phyloP scores from a whole-genome alignment of 2,797 vertebrate genomes.

The Prionace glauca region DNA sequence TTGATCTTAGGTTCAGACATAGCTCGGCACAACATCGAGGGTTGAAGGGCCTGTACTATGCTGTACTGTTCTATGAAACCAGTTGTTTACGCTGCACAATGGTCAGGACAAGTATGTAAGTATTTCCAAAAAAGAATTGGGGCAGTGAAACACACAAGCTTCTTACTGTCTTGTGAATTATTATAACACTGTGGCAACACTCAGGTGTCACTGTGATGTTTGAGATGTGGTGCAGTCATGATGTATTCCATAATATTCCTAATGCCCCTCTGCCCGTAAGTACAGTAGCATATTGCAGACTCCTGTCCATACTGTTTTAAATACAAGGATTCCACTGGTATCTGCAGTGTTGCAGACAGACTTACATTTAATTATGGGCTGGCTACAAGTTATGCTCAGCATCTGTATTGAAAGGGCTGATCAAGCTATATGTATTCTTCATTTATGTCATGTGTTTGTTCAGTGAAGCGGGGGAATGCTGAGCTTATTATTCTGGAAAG shows the following conservation, averaged over 20 bases:
- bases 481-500: not conserved
- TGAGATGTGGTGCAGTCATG: not conserved
- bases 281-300: not conserved
- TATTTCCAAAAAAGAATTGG: not conserved
- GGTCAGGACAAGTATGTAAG: not conserved
- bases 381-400: not conserved
- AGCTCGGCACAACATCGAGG: no score
- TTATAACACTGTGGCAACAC: not conserved
- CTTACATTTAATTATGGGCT: not conserved
- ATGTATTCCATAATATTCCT: not conserved
- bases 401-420: not conserved
- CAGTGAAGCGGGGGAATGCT: not conserved
- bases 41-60: no score
- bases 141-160: not conserved
- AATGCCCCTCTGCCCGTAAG: not conserved
- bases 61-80: not conserved
- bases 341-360: not conserved
- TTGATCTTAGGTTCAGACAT: no score
- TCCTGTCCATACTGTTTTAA: not conserved
- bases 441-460: not conserved
- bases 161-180: not conserved
- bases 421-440: not conserved
- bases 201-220: not conserved
- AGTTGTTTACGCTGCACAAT: not conserved
- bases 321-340: not conserved